Base-by-base conservation (phyloP, 2,888 invertebrate genomes). In the Chironomus tentans region DNA sequence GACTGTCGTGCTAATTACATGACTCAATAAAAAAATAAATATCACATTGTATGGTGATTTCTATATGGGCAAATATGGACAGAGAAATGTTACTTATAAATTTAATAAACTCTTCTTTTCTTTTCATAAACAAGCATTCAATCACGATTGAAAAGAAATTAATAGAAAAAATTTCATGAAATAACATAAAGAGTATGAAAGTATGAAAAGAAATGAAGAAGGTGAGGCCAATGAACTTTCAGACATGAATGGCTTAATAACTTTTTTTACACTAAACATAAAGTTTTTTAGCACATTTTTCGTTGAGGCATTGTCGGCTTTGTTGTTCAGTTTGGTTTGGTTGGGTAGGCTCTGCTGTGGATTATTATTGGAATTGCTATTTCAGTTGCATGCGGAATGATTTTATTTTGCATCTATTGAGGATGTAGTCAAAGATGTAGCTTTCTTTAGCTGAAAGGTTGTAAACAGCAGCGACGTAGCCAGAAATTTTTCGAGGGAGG, bases 171-270 rank as follows among this genome's bases (percentile, higher is more conserved):
- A 38, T 38, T 38, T 56, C 56, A 56, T 71, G 50, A 50, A 24
- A 18, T 12, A 50, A 71, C 50, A 48, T 21, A 71, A 24, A n/a
- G n/a, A 50, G 65, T 22, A 22, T 65, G 50, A 50, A 71, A 22
- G 71, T n/a, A 48, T 48, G 22, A 28, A 56, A 28, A 46, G 38
- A 21, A 18, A 18, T 56, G 56, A 56, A 56, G 38, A 71, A 71
- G 50, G 71, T 50, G 24, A 24, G 72, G 72, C 72, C 72, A 61
- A 61, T 73, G 72, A 73, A 73, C 72, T 56, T 56, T 56, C 15
- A 56, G 15, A 56, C 18, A 18, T 56, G 56, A 46, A 71, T 71
- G 24, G 71, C 56, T 73, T 56, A 56, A 56, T 56, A 56, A 56
- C 38, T 38, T 38, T 38, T 28, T 38, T 38, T 38, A 38, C 38